These are phyloP conservation scores for Scaptomyza flava DNA, from an alignment of 2,888 invertebrate genomes.

Conservation along the genomic window DNA sequence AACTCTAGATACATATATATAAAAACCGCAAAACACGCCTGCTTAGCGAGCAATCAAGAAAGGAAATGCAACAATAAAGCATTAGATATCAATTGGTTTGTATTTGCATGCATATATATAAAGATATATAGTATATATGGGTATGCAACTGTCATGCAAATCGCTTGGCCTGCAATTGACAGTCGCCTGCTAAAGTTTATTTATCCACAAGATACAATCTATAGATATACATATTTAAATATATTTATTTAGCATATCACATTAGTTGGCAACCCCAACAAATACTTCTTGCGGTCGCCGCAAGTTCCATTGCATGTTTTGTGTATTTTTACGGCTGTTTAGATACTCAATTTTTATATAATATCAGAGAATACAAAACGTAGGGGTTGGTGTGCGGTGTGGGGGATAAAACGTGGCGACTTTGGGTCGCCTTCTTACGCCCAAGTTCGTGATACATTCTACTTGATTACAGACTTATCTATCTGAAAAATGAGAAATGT, in stretches of 20 bases:
- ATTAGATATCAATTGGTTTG: constrained; percentile 11
- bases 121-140: constrained; percentile 5
- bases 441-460: constrained; percentile 63
- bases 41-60: constrained; percentile 5
- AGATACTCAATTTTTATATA: constrained; percentile 78
- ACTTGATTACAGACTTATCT: constrained; percentile 77
- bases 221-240: constrained; percentile 36
- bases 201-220: constrained; percentile 53
- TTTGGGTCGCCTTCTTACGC: constrained; percentile 19
- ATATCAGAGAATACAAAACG: constrained; percentile 50
- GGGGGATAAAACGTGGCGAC: constrained; percentile 25
- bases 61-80: constrained; percentile 6
- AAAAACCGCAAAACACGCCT: constrained; percentile 20
- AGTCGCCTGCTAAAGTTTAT: constrained; percentile 51
- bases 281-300: constrained; percentile 44
- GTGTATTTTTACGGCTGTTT: constrained; percentile 65
- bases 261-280: constrained; percentile 47
- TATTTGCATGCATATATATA: neutral
- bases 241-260: constrained; percentile 53
- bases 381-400: constrained; percentile 19
- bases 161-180: constrained; percentile 51
- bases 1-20: constrained; percentile 3
- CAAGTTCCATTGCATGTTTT: constrained; percentile 58
- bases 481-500: constrained; percentile 52
- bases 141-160: constrained; percentile 62